Evolutionary conservation across 2,113 vertebrate genomes (phyloP).

Genomic region (Siniperca chuatsi): DNA sequence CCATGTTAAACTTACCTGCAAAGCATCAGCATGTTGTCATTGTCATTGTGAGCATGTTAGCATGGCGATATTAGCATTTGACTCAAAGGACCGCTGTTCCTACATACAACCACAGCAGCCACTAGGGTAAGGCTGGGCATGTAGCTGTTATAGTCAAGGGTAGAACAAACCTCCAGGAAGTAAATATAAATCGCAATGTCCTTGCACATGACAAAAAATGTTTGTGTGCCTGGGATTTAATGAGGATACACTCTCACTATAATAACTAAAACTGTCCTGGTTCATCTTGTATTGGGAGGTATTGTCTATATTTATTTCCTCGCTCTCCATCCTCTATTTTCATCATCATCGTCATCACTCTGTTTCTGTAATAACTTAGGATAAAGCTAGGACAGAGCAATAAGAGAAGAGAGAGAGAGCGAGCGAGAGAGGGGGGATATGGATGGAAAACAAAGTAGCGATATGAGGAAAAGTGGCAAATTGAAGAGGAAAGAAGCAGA

Average conservation of each 20-base stretch:
- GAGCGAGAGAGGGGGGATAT: background rate
- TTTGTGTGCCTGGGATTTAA: background rate
- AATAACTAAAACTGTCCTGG: background rate
- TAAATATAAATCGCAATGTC: background rate
- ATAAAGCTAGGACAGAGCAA: background rate
- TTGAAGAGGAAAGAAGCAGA: constrained; percentile 20
- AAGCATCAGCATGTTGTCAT: background rate
- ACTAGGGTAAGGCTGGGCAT: too few species aligned
- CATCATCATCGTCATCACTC: background rate
- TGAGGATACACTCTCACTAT: constrained; percentile 10
- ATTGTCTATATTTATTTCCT: constrained; percentile 17
- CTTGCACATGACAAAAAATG: background rate
- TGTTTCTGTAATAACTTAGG: background rate
- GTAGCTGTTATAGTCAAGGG: background rate
- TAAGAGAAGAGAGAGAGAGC: background rate
- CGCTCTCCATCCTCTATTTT: background rate
- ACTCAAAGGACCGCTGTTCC: background rate
- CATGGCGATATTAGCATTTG: background rate
- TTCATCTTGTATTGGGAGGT: background rate
- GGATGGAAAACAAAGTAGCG: background rate
- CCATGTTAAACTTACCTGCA: background rate
- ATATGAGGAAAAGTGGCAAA: constrained; percentile 19
- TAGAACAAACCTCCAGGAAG: background rate
- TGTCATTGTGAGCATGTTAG: background rate
- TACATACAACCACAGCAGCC: background rate